phyloP scores from a whole-genome alignment of 2,797 vertebrate genomes.

The Siniperca obscura region DNA sequence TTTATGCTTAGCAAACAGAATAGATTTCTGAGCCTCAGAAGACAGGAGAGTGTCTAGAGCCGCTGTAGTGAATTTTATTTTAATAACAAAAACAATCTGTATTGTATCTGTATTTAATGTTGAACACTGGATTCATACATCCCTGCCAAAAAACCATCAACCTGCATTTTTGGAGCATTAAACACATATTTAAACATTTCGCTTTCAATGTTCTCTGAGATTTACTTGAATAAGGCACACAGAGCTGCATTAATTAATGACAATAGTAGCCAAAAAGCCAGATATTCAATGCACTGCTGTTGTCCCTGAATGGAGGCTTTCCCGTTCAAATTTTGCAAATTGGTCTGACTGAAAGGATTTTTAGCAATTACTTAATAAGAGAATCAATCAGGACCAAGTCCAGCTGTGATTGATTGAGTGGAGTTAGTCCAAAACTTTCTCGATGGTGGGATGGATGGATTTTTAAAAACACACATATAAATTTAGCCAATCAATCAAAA shows the following conservation, averaged over 20 bases:
- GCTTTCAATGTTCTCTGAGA: not conserved
- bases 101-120: not conserved
- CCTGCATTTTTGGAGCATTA: not conserved
- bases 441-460: slow-evolving; percentile 27
- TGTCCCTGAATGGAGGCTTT: slow-evolving; percentile 14
- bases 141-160: not conserved
- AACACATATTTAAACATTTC: too few species aligned
- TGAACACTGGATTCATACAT: not conserved
- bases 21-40: too few species aligned
- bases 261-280: not conserved
- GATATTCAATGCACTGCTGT: not conserved
- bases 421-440: slow-evolving; percentile 19
- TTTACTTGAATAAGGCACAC: not conserved
- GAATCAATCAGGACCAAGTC: slow-evolving; percentile 35
- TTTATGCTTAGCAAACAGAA: too few species aligned
- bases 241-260: not conserved
- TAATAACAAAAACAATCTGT: not conserved
- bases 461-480: slow-evolving; percentile 16
- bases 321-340: slow-evolving; percentile 32
- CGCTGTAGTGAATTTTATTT: too few species aligned
- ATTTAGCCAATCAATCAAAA: slow-evolving; percentile 17
- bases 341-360: slow-evolving; percentile 48
- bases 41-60: too few species aligned
- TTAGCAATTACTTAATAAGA: slow-evolving; percentile 46
- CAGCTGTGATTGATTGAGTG: slow-evolving; percentile 37